A percentile compares a stretch with the other conserved stretches of the same genome.
These are phyloP conservation scores for Drosophila simulans DNA, from an alignment of 1,140 invertebrate genomes.

Conservation along the genomic window DNA sequence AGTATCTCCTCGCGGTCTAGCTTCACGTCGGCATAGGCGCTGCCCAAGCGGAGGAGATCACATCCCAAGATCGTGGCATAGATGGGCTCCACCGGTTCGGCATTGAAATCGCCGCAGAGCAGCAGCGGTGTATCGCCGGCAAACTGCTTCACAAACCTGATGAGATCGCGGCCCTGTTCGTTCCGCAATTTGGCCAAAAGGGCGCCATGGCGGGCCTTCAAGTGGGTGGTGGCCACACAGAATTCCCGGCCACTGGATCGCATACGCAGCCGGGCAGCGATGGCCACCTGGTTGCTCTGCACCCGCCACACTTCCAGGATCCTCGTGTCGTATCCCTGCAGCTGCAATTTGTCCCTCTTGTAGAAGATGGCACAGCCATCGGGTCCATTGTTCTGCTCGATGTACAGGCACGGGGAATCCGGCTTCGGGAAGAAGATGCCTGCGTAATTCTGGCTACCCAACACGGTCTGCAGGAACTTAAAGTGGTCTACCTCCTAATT, in stretches of 20 bases:
- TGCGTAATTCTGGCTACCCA: slow-evolving; percentile 88
- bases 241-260: slow-evolving; percentile 87
- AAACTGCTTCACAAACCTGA: slow-evolving; percentile 87
- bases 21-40: slow-evolving; percentile 85
- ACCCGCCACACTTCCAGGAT: slow-evolving; percentile 90
- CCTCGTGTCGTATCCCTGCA: slow-evolving; percentile 87
- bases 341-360: slow-evolving; percentile 87
- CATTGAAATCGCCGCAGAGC: slow-evolving; percentile 92
- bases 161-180: slow-evolving; percentile 90
- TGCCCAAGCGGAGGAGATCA: slow-evolving; percentile 84
- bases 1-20: slow-evolving; percentile 41
- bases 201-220: slow-evolving; percentile 90
- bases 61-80: slow-evolving; percentile 87
- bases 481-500: slow-evolving; percentile 91
- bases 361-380: slow-evolving; percentile 93
- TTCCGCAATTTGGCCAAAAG: slow-evolving; percentile 89
- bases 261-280: slow-evolving; percentile 87
- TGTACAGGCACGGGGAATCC: slow-evolving; percentile 91
- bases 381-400: slow-evolving; percentile 90
- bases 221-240: slow-evolving; percentile 90
- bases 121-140: slow-evolving; percentile 87
- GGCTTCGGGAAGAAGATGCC: slow-evolving; percentile 92
- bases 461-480: slow-evolving; percentile 87
- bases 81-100: slow-evolving; percentile 90
- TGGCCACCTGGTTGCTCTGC: slow-evolving; percentile 90